Conservation (phyloP, 2,888 invertebrate genomes). For the Macrosiphum euphorbiae region DNA sequence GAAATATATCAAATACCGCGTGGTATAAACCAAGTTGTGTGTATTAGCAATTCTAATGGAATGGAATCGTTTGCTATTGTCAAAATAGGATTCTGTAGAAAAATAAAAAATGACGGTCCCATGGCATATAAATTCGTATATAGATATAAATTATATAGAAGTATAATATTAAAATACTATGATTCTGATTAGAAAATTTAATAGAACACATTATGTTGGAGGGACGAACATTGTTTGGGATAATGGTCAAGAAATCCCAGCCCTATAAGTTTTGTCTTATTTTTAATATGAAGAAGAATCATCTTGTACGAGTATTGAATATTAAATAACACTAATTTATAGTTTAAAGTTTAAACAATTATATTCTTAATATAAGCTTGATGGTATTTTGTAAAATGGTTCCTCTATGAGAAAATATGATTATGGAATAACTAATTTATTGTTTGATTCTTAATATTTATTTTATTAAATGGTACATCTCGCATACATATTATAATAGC, state of each 20-base stretch:
- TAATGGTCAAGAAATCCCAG: neutral
- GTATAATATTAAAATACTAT: neutral
- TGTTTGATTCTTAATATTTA: neutral
- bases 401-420: neutral
- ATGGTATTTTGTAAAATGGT: neutral
- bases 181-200: neutral
- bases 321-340: neutral
- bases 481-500: neutral
- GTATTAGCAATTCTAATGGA: slow-evolving; percentile 44
- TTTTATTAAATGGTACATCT: neutral
- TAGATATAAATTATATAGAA: neutral
- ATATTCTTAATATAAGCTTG: neutral
- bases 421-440: neutral
- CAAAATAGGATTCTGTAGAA: neutral
- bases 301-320: neutral
- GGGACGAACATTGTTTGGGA: neutral
- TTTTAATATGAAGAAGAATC: neutral
- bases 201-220: neutral
- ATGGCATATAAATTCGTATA: neutral
- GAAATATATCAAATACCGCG: neutral
- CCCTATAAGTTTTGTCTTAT: neutral
- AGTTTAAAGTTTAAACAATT: neutral
- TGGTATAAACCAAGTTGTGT: too few species aligned
- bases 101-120: neutral
- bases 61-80: slow-evolving; percentile 12